Evolutionary conservation across 2,888 invertebrate species (phyloP), one percentile per base, ranked within the genome.

Genomic region (Smittia sp.): DNA sequence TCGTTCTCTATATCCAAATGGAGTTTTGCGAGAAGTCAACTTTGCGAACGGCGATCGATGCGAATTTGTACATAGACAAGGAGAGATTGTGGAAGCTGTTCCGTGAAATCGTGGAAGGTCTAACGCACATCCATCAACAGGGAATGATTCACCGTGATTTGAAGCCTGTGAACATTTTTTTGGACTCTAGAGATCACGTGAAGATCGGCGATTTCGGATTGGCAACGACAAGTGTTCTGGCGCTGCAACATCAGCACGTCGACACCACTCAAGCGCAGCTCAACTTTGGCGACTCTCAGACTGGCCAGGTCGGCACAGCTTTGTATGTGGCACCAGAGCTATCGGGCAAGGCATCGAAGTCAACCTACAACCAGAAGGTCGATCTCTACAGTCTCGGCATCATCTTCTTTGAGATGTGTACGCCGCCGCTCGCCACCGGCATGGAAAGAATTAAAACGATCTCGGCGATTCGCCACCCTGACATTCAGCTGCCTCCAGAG

Each of bases 1-100:
- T 75, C 77, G 74, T 76, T 76, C 74, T 97, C 84, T 96, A 94
- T 79, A 93, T 94, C 77, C 94, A 98, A 85, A 99, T 99, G 99
- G 98, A 99, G 83, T 98, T 96, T 81, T 99, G 99, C 81, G 98
- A 98, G 80, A 97, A 96, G 79, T 94, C 93, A 77, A 99, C 98
- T 0, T 82, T 96, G 32, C 86, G 89, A 78, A 92, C 90, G 75
- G 94, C 95, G 1, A 98, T 98, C 75, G 97, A 97, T 82, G 87
- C 88, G 75, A 89, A 89, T 20, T 80, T 96, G 39, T 89, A 88
- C 79, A 83, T 88, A 77, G 92, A 97, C 77, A 86, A 87, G 32
- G 89, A 91, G 77, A 85, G 95, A 52, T 87, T 94, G 22, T 97
- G 96, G 96, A 86, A 96, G 52, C 83, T 98, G 9, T 97, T 99